These are phyloP conservation scores for Microplitis mediator DNA, from an alignment of 1,140 invertebrate genomes.

Conservation along the genomic window DNA sequence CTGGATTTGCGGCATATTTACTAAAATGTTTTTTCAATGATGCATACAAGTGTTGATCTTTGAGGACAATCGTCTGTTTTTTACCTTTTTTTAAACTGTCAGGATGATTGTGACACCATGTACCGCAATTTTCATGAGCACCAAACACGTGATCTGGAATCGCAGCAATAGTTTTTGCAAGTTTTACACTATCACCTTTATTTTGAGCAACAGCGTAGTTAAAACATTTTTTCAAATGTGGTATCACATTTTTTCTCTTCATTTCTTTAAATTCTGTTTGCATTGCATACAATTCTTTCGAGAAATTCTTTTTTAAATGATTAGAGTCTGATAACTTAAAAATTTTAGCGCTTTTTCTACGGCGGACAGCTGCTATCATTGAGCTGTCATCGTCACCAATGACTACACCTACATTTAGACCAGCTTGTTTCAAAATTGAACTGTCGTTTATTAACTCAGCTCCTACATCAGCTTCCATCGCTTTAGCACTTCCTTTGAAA, in stretches of 20 bases:
- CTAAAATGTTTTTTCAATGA: background rate
- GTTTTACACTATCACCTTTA: background rate
- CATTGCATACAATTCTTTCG: constrained; percentile 2
- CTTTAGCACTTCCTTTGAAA: background rate
- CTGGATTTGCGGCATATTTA: background rate
- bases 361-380: no score
- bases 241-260: background rate
- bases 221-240: constrained; percentile 13
- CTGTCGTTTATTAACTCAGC: constrained; percentile 1
- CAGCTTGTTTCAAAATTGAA: constrained; percentile 8
- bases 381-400: no score
- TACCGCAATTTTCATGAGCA: constrained; percentile 1
- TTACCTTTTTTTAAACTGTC: background rate
- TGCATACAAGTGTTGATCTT: background rate
- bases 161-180: background rate
- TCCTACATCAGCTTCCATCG: constrained; percentile 14
- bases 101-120: background rate
- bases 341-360: no score
- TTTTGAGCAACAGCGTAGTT: background rate
- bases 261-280: constrained; percentile 6
- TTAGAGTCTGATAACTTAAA: background rate
- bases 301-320: constrained; percentile 10
- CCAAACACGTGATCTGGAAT: constrained; percentile 12
- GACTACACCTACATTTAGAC: background rate
- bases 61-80: background rate